Base-by-base conservation (phyloP, 1,140 invertebrate genomes). In the Panagrolaimus sp. region DNA sequence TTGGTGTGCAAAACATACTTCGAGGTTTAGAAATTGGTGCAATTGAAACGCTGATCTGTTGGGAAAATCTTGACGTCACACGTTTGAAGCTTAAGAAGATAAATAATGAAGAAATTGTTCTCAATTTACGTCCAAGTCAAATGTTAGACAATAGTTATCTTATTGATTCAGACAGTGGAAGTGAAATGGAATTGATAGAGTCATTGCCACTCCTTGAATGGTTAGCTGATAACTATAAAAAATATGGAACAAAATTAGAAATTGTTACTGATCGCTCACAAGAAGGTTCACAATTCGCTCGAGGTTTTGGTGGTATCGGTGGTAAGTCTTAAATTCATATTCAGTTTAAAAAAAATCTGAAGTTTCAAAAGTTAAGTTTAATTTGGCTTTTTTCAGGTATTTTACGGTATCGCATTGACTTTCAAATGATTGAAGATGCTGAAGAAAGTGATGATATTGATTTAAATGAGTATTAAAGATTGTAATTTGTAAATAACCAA, bases 211-310 rank as follows among this genome's bases (percentile, higher is more conserved):
- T 98, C 44, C 87, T 98, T 63, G 96, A 99, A 87, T 99, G 96
- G 96, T 88, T 99, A 77, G 95, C 96, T 38, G 98, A 98, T 85
- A 97, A 96, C 85, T 99, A 98, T 86, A 98, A 98, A 87, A 93
- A 89, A 73, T 98, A 97, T 86, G 96, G 95, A 78, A 93, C 96
- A 72, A 96, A 93, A 20, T 86, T 99, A 83, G 96, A 99, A 89
- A 98, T 98, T 84, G 96, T 99, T 80, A 98, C 94, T 13, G 96
- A 99, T 86, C 92, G 93, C 86, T 97, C 94, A 63, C 95, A 98
- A 84, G 95, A 99, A 88, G 96, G 96, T 44, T 96, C 94, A 61
- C 96, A 98, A 85, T 98, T 96, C 87, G 96, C 98, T 27, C 88
- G 93, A 87, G 96, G 96, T 67, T 99, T 99, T 85, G 96, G 96